Conservation (phyloP, 2,888 invertebrate species). For the Cheilosia soror region DNA sequence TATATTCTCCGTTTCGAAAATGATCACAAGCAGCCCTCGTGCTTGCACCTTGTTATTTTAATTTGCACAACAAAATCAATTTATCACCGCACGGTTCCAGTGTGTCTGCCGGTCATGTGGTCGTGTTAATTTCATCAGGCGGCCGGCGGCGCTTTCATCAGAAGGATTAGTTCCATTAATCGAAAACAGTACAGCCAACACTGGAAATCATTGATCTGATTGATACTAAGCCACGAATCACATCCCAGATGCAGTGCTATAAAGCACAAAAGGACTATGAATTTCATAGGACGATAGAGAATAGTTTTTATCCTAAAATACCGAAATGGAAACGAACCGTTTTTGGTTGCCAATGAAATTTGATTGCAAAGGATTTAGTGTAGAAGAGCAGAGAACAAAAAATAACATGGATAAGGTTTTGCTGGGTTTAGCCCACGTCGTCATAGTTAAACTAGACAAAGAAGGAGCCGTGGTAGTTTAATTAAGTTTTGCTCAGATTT, state of each 20-base stretch:
- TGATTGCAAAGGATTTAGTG: background rate
- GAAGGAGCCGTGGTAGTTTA: constrained; percentile 24
- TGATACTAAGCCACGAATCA: constrained; percentile 43
- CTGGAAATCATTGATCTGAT: constrained; percentile 24
- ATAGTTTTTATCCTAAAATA: background rate
- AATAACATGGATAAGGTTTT: background rate
- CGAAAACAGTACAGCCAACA: constrained; percentile 45
- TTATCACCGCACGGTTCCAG: background rate
- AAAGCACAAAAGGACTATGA: background rate
- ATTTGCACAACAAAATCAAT: constrained; percentile 35
- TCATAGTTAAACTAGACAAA: background rate
- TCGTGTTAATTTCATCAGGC: constrained; percentile 33
- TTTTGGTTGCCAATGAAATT: constrained; percentile 21
- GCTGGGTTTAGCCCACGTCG: too few species aligned
- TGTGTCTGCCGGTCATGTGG: background rate
- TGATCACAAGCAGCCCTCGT: background rate
- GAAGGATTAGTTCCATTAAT: constrained; percentile 60
- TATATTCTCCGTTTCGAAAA: background rate
- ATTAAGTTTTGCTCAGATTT: constrained; percentile 39
- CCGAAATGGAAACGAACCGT: constrained; percentile 1
- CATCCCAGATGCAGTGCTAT: background rate
- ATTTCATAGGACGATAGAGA: constrained; percentile 7
- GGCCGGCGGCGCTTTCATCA: constrained; percentile 6
- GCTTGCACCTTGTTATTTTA: background rate
- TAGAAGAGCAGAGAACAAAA: background rate